Conservation (phyloP, 2,113 vertebrate species). For the Cyanoliseus patagonus region DNA sequence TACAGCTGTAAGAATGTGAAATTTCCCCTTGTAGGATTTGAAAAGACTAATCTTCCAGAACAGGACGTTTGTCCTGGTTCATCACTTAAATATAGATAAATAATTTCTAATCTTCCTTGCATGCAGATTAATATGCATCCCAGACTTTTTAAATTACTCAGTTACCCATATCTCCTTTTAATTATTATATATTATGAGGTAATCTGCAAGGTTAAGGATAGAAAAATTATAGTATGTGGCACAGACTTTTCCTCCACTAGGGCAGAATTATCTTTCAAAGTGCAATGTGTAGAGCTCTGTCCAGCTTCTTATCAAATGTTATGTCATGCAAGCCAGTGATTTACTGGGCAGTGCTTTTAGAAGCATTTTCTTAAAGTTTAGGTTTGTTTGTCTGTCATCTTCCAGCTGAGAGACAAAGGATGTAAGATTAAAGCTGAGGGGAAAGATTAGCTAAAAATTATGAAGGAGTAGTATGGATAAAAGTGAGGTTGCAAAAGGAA, state of each 20-base stretch:
- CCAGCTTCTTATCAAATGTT: neutral
- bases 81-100: neutral
- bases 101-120: neutral
- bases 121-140: neutral
- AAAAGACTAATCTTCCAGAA: neutral
- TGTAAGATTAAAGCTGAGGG: neutral
- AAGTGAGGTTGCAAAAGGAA: neutral
- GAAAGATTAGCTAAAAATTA: neutral
- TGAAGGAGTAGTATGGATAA: neutral
- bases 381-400: neutral
- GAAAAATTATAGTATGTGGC: neutral
- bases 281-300: neutral
- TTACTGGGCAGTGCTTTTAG: neutral
- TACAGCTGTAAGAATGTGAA: neutral
- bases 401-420: neutral
- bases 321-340: neutral
- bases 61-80: neutral
- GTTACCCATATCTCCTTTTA: neutral
- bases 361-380: neutral
- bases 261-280: neutral
- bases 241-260: neutral
- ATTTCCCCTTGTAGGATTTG: neutral
- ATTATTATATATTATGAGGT: neutral
- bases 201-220: neutral
- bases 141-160: neutral